These are phyloP conservation scores for Parauchenoglanis punctatus DNA, from an alignment of 2,797 vertebrate genomes.

Conservation along the genomic window DNA sequence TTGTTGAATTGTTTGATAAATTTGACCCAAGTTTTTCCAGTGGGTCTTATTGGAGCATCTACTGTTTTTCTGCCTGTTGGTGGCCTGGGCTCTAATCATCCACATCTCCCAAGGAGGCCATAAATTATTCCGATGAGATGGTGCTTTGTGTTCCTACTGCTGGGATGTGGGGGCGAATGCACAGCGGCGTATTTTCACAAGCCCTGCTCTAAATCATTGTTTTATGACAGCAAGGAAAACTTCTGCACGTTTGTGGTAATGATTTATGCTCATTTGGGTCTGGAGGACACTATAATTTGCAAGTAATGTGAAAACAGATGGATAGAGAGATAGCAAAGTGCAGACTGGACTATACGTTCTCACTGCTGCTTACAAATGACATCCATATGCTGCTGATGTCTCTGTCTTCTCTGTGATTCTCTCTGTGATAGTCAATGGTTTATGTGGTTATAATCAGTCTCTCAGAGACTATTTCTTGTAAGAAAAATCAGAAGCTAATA, in stretches of 20 bases:
- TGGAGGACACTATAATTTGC: constrained; percentile 97
- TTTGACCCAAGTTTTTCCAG: constrained; percentile 94
- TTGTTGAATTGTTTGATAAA: constrained; percentile 91
- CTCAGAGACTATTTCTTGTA: neutral
- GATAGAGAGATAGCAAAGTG: constrained; percentile 91
- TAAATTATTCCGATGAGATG: constrained; percentile 98
- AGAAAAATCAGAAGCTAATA: constrained; percentile 5
- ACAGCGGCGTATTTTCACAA: constrained; percentile 93
- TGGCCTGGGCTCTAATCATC: constrained; percentile 98
- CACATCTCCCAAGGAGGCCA: constrained; percentile 91
- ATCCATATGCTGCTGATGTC: constrained; percentile 93
- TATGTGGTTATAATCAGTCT: constrained; percentile 32
- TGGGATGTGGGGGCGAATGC: constrained; percentile 85
- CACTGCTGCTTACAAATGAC: constrained; percentile 87
- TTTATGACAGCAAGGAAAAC: constrained; percentile 99
- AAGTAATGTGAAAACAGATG: constrained; percentile 98
- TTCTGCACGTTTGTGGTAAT: constrained; percentile 86
- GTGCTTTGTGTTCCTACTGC: constrained; percentile 93
- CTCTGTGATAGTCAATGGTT: constrained; percentile 17
- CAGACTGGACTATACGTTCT: constrained; percentile 85
- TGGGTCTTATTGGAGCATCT: constrained; percentile 93
- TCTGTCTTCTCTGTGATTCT: constrained; percentile 66
- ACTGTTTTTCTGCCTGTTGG: constrained; percentile 99
- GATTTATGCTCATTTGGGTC: constrained; percentile 98
- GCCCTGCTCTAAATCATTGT: constrained; percentile 97